These are phyloP conservation scores for Mormyrops boulengeri DNA, from an alignment of 2,797 vertebrate genomes.

Conservation along the genomic window DNA sequence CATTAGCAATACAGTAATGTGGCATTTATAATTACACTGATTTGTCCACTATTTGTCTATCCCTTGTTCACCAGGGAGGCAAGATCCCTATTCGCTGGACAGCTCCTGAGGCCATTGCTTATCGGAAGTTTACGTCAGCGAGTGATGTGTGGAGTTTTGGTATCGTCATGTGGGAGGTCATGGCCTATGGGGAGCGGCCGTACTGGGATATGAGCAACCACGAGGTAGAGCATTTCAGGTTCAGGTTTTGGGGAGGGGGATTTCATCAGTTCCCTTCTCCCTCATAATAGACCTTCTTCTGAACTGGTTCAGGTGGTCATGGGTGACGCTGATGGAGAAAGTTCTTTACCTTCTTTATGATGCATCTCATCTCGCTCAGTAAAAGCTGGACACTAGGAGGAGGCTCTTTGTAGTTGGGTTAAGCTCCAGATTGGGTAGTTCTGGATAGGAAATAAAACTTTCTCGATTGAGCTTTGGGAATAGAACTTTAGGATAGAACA, in stretches of 20 bases:
- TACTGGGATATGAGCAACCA: constrained; percentile 91
- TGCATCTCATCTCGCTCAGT: neutral
- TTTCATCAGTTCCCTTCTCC: neutral
- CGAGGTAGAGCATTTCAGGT: constrained; percentile 48
- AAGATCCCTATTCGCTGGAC: constrained; percentile 99
- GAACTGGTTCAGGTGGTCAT: neutral
- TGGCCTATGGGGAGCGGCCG: constrained; percentile 90
- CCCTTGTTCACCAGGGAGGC: constrained; percentile 66
- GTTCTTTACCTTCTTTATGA: neutral
- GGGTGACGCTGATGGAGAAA: neutral
- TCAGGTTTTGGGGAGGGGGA: neutral
- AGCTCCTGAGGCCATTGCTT: constrained; percentile 89
- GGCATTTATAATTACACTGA: constrained; percentile 3
- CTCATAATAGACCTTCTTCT: neutral
- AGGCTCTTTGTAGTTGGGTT: neutral
- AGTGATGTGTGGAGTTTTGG: constrained; percentile 97
- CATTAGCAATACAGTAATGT: neutral
- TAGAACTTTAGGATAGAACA: neutral
- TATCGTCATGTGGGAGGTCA: constrained; percentile 98
- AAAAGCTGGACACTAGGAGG: neutral
- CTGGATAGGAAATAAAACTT: neutral
- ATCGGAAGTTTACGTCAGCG: constrained; percentile 93
- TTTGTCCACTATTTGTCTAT: constrained; percentile 15
- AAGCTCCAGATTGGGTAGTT: neutral
- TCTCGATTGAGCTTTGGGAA: neutral